Conservation (phyloP, 2,888 invertebrate species). For the Pyralis farinalis region DNA sequence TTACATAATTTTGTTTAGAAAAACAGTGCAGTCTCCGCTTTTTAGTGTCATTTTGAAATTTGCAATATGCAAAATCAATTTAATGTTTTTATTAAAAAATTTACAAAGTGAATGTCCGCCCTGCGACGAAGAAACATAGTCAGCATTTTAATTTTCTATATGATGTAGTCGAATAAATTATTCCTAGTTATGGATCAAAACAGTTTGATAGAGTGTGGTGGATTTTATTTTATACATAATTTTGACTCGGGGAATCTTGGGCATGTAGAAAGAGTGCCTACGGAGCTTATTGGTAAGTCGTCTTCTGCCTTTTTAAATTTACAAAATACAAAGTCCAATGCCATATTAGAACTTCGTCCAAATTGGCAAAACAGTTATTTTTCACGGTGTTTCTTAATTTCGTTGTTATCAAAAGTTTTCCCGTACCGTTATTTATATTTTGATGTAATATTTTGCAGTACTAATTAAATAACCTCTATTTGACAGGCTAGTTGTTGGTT, state of each 20-base stretch:
- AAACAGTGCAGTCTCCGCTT: constrained; percentile 74
- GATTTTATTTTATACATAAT: constrained; percentile 91
- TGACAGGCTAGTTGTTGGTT: too few relatives aligned
- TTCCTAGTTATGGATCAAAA: constrained; percentile 68
- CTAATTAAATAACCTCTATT: constrained; percentile 16
- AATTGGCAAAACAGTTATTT: constrained; percentile 36
- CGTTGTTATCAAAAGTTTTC: not conserved
- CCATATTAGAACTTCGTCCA: constrained; percentile 15
- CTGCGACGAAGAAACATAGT: constrained; percentile 45
- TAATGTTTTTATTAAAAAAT: constrained; percentile 58
- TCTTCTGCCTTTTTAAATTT: constrained; percentile 16
- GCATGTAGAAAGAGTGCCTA: constrained; percentile 87
- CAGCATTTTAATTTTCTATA: constrained; percentile 56
- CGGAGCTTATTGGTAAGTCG: constrained; percentile 78
- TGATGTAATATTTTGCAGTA: constrained; percentile 7
- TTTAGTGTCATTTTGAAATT: constrained; percentile 67
- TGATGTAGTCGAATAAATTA: constrained; percentile 64
- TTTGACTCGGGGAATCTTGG: constrained; percentile 96
- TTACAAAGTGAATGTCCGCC: constrained; percentile 53
- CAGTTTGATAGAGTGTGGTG: constrained; percentile 83
- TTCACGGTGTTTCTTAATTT: constrained; percentile 27
- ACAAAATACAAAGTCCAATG: constrained; percentile 35
- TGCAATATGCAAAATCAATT: constrained; percentile 60
- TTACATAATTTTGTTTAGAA: constrained; percentile 82
- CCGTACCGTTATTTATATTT: constrained; percentile 11